These are phyloP conservation scores for Zaprionus lineosus DNA, from an alignment of 2,888 invertebrate species.

Conservation along the genomic window DNA sequence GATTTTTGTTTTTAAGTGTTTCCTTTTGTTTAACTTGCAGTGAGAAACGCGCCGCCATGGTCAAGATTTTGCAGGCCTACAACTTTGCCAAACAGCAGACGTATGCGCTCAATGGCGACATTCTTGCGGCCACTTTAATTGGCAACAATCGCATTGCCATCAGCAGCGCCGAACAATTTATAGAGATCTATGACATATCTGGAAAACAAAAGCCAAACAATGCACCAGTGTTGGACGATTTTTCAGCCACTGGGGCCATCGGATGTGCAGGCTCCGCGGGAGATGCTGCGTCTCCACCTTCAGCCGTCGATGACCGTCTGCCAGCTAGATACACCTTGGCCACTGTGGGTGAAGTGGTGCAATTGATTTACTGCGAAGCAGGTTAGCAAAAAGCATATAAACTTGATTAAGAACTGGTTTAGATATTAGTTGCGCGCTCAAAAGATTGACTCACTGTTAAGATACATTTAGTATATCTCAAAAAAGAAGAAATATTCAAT, in stretches of 20 bases:
- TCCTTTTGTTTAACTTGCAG: slow-evolving; percentile 27
- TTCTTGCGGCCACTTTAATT: slow-evolving; percentile 79
- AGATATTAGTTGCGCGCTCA: no score
- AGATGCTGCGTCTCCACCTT: slow-evolving; percentile 25
- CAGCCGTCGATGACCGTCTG: slow-evolving; percentile 61
- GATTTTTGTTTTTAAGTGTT: slow-evolving; percentile 15
- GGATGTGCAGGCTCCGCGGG: slow-evolving; percentile 18
- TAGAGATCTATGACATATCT: slow-evolving; percentile 81
- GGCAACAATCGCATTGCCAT: slow-evolving; percentile 80
- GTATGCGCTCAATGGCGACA: slow-evolving; percentile 81
- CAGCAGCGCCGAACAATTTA: slow-evolving; percentile 82
- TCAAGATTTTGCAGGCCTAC: slow-evolving; percentile 82
- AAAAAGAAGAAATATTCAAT: no score
- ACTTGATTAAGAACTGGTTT: no score
- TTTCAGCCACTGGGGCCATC: no score
- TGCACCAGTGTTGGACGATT: slow-evolving; percentile 12
- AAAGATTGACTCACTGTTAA: no score
- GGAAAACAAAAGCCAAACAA: slow-evolving; percentile 57
- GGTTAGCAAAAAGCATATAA: slow-evolving; percentile 85
- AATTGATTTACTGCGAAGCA: slow-evolving; percentile 86
- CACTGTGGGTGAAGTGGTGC: slow-evolving; percentile 88
- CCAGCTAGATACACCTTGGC: slow-evolving; percentile 85
- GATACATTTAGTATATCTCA: no score
- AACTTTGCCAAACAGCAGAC: slow-evolving; percentile 82
- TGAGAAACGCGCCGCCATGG: slow-evolving; percentile 64